Conservation (phyloP, 1,140 invertebrate species). For the Diplogasteroides magnus region DNA sequence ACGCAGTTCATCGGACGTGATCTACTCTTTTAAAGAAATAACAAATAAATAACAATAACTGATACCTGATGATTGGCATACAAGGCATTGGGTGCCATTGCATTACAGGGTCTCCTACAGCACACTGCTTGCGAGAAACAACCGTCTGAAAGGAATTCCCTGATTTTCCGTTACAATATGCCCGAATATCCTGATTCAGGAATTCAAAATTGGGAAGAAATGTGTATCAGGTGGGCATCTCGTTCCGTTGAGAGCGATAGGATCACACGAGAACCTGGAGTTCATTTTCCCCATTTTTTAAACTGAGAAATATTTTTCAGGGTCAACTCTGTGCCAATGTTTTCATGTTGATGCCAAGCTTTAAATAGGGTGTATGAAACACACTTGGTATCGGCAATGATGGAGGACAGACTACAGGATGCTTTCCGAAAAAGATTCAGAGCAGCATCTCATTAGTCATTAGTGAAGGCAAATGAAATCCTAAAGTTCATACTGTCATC, state of each 20-base stretch:
- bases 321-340: too few relatives aligned
- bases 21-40: too few relatives aligned
- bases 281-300: too few relatives aligned
- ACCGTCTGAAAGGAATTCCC: slow-evolving; percentile 30
- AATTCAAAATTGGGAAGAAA: slow-evolving; percentile 39
- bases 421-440: too few relatives aligned
- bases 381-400: slow-evolving; percentile 33
- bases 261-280: slow-evolving; percentile 32
- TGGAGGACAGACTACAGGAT: slow-evolving; percentile 48
- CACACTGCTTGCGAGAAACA: slow-evolving; percentile 46
- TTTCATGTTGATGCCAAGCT: too few relatives aligned
- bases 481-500: too few relatives aligned
- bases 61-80: slow-evolving; percentile 34
- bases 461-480: too few relatives aligned
- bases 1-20: too few relatives aligned
- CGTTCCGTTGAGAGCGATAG: slow-evolving; percentile 10
- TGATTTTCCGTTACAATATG: too few relatives aligned
- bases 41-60: not conserved
- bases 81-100: slow-evolving; percentile 53
- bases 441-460: too few relatives aligned
- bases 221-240: slow-evolving; percentile 51
- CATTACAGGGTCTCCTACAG: slow-evolving; percentile 53
- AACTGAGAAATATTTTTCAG: too few relatives aligned
- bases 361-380: too few relatives aligned
- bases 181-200: slow-evolving; percentile 22